Evolutionary conservation across 2,797 vertebrate genomes (phyloP).

Genomic region (Hydrophis major): DNA sequence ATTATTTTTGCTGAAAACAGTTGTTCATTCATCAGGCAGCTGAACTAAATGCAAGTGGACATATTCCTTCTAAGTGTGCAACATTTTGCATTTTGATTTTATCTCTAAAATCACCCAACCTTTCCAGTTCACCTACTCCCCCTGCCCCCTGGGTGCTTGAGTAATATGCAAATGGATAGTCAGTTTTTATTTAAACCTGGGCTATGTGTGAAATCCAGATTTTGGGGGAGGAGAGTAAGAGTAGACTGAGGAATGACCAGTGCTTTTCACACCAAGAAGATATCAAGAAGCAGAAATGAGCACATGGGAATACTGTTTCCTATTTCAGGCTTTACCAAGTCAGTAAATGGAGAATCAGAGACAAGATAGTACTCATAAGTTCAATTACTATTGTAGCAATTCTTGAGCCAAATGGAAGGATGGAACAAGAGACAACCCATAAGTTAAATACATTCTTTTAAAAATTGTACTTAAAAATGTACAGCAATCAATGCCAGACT

Average conservation of each 20-base stretch:
- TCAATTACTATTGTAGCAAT: not conserved
- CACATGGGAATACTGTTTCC: not conserved
- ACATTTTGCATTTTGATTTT: not conserved
- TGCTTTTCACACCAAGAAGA: not conserved
- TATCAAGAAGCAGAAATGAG: not conserved
- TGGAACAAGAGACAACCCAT: not conserved
- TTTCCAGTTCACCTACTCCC: not conserved
- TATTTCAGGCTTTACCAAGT: not conserved
- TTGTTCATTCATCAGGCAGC: not conserved
- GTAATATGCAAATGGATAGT: not conserved
- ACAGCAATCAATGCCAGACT: not conserved
- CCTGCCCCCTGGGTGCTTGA: not conserved
- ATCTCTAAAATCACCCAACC: not conserved
- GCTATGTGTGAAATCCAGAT: not conserved
- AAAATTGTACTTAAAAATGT: not conserved
- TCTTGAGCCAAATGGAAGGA: not conserved
- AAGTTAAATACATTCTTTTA: not conserved
- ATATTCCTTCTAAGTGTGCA: not conserved
- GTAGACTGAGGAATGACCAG: not conserved
- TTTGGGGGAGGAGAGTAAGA: not conserved
- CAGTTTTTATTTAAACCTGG: not conserved
- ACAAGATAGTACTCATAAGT: not conserved
- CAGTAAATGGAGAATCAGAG: not conserved
- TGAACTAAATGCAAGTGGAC: not conserved
- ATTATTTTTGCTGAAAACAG: constrained; percentile 26